Conservation (phyloP, 1,140 invertebrate genomes). For the Camponotus floridanus region DNA sequence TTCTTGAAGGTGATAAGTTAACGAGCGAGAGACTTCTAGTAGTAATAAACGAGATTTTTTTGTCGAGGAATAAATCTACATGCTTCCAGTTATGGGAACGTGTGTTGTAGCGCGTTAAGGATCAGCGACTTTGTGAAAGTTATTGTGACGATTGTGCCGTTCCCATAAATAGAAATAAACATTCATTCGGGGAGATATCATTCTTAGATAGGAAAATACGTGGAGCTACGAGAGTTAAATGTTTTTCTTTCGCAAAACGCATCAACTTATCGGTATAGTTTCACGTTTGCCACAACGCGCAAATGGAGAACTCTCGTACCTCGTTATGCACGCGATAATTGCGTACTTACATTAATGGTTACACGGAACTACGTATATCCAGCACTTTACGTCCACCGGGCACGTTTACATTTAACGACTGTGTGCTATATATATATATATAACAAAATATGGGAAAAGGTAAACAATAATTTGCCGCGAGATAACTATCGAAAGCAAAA, state of each 20-base stretch:
- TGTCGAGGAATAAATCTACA: not conserved
- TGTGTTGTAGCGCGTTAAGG: not conserved
- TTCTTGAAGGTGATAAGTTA: slow-evolving; percentile 30
- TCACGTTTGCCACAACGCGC: slow-evolving; percentile 31
- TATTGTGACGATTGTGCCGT: not conserved
- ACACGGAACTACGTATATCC: slow-evolving; percentile 48
- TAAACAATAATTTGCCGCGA: slow-evolving; percentile 38
- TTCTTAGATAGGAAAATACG: slow-evolving; percentile 38
- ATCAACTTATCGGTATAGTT: slow-evolving; percentile 43
- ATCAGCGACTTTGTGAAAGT: not conserved
- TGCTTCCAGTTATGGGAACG: not conserved
- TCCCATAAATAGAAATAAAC: not conserved
- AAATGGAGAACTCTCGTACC: slow-evolving; percentile 60
- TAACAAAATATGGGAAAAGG: slow-evolving; percentile 11
- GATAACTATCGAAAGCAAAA: not conserved
- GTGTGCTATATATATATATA: not conserved
- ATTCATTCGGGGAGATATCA: slow-evolving; percentile 18
- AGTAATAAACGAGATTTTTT: slow-evolving; percentile 12
- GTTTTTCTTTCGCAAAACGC: slow-evolving; percentile 33
- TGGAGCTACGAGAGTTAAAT: not conserved
- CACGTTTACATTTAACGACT: slow-evolving; percentile 42
- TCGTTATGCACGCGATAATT: slow-evolving; percentile 63
- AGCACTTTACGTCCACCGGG: slow-evolving; percentile 46
- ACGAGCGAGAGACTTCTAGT: slow-evolving; percentile 5
- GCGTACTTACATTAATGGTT: slow-evolving; percentile 62